Conservation (phyloP, 35 echinoderm and acorn worm species). For the Eucidaris tribuloides region DNA sequence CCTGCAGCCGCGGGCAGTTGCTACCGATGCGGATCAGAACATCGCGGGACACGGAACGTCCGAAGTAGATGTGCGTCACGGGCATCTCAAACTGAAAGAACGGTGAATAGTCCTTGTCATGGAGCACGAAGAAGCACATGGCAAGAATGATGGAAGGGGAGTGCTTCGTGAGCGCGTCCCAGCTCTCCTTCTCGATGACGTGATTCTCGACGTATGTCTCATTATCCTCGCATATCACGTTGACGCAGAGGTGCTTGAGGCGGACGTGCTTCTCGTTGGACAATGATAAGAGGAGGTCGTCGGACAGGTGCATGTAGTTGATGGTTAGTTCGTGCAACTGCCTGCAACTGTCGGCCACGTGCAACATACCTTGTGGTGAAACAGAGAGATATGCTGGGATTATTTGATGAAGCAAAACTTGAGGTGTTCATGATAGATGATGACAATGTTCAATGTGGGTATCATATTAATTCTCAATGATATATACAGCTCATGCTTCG, state of each 20-base stretch:
- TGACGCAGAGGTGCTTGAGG: constrained; percentile 61
- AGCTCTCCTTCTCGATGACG: constrained; percentile 63
- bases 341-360: constrained; percentile 68
- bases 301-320: constrained; percentile 71
- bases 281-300: constrained; percentile 60
- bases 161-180: constrained; percentile 61
- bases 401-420: too few species aligned
- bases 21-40: constrained; percentile 47
- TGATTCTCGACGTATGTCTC: constrained; percentile 6
- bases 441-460: too few species aligned
- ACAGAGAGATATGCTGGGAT: too few species aligned
- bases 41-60: constrained; percentile 67
- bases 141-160: constrained; percentile 55
- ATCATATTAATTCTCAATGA: too few species aligned
- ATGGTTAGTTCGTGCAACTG: constrained; percentile 72
- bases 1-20: constrained; percentile 59
- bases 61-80: constrained; percentile 77
- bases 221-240: constrained; percentile 36
- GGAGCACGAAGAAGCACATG: constrained; percentile 72
- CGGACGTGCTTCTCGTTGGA: constrained; percentile 74
- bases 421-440: too few species aligned
- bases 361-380: constrained; percentile 79
- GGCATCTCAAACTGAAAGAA: constrained; percentile 68
- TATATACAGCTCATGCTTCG: too few species aligned
- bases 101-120: constrained; percentile 50